Percentiles rank a stretch among this genome's conserved stretches.
Evolutionary conservation across 1,140 invertebrate species (phyloP).

Genomic region (Penaeus chinensis): DNA sequence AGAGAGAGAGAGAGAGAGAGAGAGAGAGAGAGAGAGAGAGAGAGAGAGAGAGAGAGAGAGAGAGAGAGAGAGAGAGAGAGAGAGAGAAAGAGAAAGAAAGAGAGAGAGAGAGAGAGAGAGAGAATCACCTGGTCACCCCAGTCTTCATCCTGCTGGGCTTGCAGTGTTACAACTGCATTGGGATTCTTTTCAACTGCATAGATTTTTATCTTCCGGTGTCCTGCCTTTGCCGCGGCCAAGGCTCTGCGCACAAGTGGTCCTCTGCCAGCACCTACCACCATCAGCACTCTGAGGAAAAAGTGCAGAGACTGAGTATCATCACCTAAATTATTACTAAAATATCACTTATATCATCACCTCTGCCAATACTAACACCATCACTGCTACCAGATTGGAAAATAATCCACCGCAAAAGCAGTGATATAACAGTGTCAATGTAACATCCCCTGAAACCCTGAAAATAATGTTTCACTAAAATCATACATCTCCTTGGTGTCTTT

Average conservation of each 20-base stretch:
- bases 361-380: too few species aligned
- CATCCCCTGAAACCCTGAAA: neutral
- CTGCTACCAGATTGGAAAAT: too few species aligned
- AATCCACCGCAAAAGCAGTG: too few species aligned
- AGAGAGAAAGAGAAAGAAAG: too few species aligned
- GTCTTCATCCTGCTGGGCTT: conserved; percentile 81
- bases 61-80: too few species aligned
- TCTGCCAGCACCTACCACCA: conserved; percentile 95
- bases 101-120: neutral
- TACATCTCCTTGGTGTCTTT: conserved; percentile 68
- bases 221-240: conserved; percentile 81
- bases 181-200: conserved; percentile 99
- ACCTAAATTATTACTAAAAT: neutral
- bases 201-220: conserved; percentile 77
- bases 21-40: neutral
- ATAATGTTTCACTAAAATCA: conserved; percentile 2
- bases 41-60: too few species aligned
- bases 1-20: neutral
- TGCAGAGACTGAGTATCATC: conserved; percentile 62
- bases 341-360: too few species aligned
- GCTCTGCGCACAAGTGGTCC: conserved; percentile 91
- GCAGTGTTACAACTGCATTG: conserved; percentile 91
- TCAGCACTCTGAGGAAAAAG: conserved; percentile 75
- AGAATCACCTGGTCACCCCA: conserved; percentile 77
- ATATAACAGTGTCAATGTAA: neutral